Evolutionary conservation across 2,113 vertebrate genomes (phyloP).

Genomic region (Melanostigma gelatinosum): DNA sequence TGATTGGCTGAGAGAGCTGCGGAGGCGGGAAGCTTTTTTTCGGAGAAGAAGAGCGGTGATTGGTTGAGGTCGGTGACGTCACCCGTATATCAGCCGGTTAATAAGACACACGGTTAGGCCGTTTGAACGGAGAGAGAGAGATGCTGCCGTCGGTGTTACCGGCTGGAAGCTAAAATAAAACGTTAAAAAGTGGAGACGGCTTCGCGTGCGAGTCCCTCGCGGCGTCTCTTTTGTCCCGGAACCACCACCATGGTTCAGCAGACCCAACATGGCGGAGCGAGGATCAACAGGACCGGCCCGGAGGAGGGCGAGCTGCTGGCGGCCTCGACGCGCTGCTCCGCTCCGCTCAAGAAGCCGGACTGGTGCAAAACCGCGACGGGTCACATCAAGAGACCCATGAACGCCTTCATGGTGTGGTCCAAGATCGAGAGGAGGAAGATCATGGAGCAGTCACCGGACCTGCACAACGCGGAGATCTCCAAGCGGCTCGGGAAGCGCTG

Average conservation of each 20-base stretch:
- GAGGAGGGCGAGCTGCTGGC: slow-evolving; percentile 80
- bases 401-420: slow-evolving; percentile 99
- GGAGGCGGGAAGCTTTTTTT: slow-evolving; percentile 56
- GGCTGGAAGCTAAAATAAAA: neutral
- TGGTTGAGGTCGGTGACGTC: slow-evolving; percentile 70
- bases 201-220: no score
- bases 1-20: neutral
- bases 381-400: slow-evolving; percentile 98
- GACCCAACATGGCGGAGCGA: slow-evolving; percentile 82
- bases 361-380: slow-evolving; percentile 94
- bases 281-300: slow-evolving; percentile 39
- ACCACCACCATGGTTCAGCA: slow-evolving; percentile 87
- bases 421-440: slow-evolving; percentile 95
- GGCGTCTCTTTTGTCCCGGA: neutral
- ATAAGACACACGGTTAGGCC: slow-evolving; percentile 80
- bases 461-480: slow-evolving; percentile 99
- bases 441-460: slow-evolving; percentile 94
- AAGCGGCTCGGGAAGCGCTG: slow-evolving; percentile 95
- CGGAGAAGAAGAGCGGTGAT: slow-evolving; percentile 30
- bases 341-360: slow-evolving; percentile 86
- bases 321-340: slow-evolving; percentile 83
- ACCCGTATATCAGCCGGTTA: slow-evolving; percentile 82
- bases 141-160: slow-evolving; percentile 4
- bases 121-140: slow-evolving; percentile 77
- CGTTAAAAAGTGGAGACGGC: no score